Conservation (phyloP, 2,113 vertebrate genomes). For the Hemiscyllium ocellatum region DNA sequence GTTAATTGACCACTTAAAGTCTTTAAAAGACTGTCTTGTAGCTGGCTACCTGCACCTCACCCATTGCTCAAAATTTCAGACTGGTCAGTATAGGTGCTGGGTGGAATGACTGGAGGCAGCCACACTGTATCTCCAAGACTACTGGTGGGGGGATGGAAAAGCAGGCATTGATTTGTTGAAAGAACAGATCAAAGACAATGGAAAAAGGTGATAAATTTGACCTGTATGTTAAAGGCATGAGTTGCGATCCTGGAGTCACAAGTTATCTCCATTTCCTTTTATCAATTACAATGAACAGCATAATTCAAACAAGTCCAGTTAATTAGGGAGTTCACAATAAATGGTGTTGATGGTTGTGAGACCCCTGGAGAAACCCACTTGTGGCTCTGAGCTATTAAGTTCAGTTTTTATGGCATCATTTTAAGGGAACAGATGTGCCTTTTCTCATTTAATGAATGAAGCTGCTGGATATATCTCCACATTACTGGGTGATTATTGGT, state of each 20-base stretch:
- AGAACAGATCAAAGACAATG: neutral
- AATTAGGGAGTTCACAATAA: neutral
- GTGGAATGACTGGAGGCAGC: too few relatives aligned
- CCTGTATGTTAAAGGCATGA: neutral
- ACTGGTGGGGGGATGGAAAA: neutral
- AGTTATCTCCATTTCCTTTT: neutral
- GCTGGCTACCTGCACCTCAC: too few relatives aligned
- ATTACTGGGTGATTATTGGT: neutral
- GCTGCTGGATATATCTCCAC: neutral
- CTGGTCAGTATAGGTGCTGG: too few relatives aligned
- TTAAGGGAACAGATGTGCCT: neutral
- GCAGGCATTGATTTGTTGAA: neutral
- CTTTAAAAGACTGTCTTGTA: too few relatives aligned
- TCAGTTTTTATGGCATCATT: neutral
- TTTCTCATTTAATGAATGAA: neutral
- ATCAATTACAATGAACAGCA: neutral
- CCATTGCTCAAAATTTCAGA: too few relatives aligned
- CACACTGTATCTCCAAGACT: too few relatives aligned
- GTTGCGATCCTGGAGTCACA: neutral
- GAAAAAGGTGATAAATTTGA: neutral
- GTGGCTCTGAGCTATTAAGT: neutral
- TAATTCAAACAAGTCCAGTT: neutral
- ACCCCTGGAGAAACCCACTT: neutral
- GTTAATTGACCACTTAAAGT: too few relatives aligned
- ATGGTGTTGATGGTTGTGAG: neutral